phyloP scores from a whole-genome alignment of 2,888 invertebrate genomes.

The Sclerodermus sp. region DNA sequence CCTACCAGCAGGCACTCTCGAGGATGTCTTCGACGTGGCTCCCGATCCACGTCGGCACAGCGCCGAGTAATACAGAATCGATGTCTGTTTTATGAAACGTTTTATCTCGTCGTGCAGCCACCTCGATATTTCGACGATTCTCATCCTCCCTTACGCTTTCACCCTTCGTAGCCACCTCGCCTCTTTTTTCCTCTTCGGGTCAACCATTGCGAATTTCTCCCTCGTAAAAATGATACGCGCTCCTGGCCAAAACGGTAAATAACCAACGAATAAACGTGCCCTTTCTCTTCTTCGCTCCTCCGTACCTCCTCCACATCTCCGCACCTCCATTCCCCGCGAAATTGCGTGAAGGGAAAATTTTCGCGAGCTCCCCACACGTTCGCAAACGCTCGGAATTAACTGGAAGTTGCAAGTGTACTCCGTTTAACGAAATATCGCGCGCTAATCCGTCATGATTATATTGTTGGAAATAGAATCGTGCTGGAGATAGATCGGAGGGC shows the following conservation, averaged over 20 bases:
- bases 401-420: no score
- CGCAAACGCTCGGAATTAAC: no score
- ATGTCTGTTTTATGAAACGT: conserved; percentile 49
- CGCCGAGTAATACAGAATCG: conserved; percentile 41
- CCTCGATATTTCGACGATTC: conserved; percentile 43
- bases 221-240: conserved; percentile 42
- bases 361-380: no score
- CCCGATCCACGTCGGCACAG: conserved; percentile 23
- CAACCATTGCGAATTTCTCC: conserved; percentile 9
- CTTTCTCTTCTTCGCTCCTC: neutral
- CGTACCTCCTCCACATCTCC: no score
- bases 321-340: no score
- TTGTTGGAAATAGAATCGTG: no score
- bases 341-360: no score
- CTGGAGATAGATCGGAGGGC: no score
- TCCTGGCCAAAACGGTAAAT: conserved; percentile 35
- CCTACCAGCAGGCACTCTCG: conserved; percentile 8
- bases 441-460: no score
- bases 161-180: conserved; percentile 5
- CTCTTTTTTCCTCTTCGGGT: conserved; percentile 9
- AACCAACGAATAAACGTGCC: conserved; percentile 31
- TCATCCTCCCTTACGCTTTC: conserved; percentile 13
- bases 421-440: no score
- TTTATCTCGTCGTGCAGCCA: conserved; percentile 42
- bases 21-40: conserved; percentile 16